These are phyloP conservation scores for Axea sp. DNA, from an alignment of 2,888 invertebrate species.

Conservation along the genomic window DNA sequence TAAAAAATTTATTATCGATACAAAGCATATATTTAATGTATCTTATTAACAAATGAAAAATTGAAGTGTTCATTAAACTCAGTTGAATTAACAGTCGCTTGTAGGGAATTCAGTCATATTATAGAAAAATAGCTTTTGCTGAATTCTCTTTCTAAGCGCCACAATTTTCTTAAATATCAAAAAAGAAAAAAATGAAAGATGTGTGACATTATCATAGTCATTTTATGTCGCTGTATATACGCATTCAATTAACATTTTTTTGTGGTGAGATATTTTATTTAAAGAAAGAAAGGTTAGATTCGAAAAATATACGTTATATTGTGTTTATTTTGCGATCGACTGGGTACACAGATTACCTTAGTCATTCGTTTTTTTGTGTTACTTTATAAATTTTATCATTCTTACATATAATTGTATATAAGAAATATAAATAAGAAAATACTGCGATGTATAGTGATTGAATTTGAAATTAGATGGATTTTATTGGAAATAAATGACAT, in stretches of 20 bases:
- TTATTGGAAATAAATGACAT: constrained; percentile 3
- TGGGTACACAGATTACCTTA: no score
- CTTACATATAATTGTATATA: constrained; percentile 11
- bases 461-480: constrained; percentile 10
- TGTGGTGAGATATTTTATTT: no score
- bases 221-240: constrained; percentile 53
- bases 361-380: no score
- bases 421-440: constrained; percentile 9
- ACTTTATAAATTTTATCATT: no score
- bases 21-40: constrained; percentile 29
- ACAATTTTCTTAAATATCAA: no score
- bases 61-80: constrained; percentile 13
- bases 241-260: constrained; percentile 27
- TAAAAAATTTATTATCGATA: background rate
- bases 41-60: constrained; percentile 32
- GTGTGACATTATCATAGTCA: constrained; percentile 19
- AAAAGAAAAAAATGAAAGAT: no score
- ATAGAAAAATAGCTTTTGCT: background rate
- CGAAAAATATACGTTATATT: constrained; percentile 6
- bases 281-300: constrained; percentile 24
- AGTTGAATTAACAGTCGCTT: constrained; percentile 1
- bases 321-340: background rate
- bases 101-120: background rate
- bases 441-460: constrained; percentile 5
- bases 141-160: background rate